phyloP scores from a whole-genome alignment of 2,888 invertebrate genomes.

The Sminthurides aquaticus region DNA sequence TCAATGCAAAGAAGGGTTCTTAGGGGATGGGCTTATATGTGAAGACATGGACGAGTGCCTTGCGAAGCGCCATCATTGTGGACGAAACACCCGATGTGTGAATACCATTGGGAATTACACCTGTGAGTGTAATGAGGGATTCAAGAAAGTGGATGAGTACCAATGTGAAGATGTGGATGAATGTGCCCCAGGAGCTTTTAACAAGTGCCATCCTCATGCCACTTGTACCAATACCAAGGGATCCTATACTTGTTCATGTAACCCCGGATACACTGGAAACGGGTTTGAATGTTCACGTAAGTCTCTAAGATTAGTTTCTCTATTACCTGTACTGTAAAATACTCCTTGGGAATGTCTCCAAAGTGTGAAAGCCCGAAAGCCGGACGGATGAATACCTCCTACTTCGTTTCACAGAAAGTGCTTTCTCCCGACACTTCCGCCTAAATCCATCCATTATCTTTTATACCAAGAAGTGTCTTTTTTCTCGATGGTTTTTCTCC shows the following conservation, averaged over 20 bases:
- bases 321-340: background rate
- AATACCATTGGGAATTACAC: slow-evolving; percentile 74
- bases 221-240: slow-evolving; percentile 73
- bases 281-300: slow-evolving; percentile 73
- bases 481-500: too few relatives aligned
- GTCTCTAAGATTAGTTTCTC: slow-evolving; percentile 45
- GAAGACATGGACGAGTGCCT: slow-evolving; percentile 79
- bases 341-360: too few relatives aligned
- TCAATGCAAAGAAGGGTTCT: slow-evolving; percentile 82
- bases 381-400: too few relatives aligned
- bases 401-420: too few relatives aligned
- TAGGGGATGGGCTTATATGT: slow-evolving; percentile 69
- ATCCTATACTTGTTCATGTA: slow-evolving; percentile 68
- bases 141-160: slow-evolving; percentile 61
- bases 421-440: too few relatives aligned
- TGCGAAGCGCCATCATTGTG: slow-evolving; percentile 74
- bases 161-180: slow-evolving; percentile 69
- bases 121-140: slow-evolving; percentile 75
- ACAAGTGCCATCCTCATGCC: slow-evolving; percentile 68
- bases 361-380: too few relatives aligned
- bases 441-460: too few relatives aligned
- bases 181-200: slow-evolving; percentile 59
- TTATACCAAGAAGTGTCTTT: too few relatives aligned
- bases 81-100: slow-evolving; percentile 72
- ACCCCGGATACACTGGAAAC: slow-evolving; percentile 66